Base-by-base conservation (phyloP, 1,140 invertebrate genomes). In the Drosophila arizonae region DNA sequence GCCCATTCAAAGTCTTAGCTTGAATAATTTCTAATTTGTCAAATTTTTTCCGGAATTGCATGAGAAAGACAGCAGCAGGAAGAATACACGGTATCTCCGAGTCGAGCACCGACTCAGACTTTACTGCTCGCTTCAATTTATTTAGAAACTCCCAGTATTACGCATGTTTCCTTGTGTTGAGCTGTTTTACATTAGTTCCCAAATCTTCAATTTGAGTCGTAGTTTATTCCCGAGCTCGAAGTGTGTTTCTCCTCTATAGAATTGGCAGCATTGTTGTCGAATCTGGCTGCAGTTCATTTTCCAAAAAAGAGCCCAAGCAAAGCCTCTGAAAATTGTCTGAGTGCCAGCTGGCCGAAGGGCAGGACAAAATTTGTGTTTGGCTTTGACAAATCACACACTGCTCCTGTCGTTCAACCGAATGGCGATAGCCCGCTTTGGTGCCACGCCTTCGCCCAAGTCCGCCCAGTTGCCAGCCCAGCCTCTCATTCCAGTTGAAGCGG, bases 371-470 rank as follows among this genome's bases (percentile, higher is more conserved):
- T 78, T 72, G 67, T 60, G 58, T 43, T 58, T n/a, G 82, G 79
- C 84, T 88, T 88, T 88, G 84, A 88, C 84, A 88, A 88, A 88
- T 88, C 79, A 88, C 77, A 67, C 57, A 54, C 62, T 33, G 58
- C 61, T 57, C 30, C 67, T 66, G 24, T 45, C 64, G 17, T 41
- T 61, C 30, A 71, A 13, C 60, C 13, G 39, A 33, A 30, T 3
- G 33, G 28, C 30, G 24, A 45, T n/a, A 43, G 9, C 62, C 62
- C 61, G 56, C 56, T 66, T 72, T 46, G 39, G 52, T 41, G 26
- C 11, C 60, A 41, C 54, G 11, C 56, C 8, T 15, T 26, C 9
- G 43, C 67, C 9, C 3, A 15, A 21, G 11, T 17, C 13, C 5
- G 30, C 21, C 39, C 8, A 46, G 36, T 39, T 1, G 8, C 43